Conservation (phyloP, 2,113 vertebrate species). For the Daubentonia madagascariensis region DNA sequence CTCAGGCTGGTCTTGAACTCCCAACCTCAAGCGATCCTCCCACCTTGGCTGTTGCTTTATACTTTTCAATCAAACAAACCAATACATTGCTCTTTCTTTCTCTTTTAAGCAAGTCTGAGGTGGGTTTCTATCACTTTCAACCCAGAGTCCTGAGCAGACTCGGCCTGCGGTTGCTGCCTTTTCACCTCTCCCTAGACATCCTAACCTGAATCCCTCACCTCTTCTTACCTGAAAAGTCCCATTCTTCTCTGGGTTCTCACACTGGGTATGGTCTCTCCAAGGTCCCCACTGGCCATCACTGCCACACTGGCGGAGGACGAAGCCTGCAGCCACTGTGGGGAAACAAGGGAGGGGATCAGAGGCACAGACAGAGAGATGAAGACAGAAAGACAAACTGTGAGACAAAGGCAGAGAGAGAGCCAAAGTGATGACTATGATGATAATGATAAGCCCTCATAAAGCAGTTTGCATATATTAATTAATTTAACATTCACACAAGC, state of each 20-base stretch:
- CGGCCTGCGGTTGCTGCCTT: background rate
- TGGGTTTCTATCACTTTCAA: background rate
- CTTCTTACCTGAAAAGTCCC: conserved; percentile 75
- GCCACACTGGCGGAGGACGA: conserved; percentile 84
- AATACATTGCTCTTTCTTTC: background rate
- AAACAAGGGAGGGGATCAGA: background rate
- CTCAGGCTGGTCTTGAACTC: background rate
- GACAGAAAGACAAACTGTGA: background rate
- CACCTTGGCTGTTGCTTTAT: background rate
- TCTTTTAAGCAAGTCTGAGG: background rate
- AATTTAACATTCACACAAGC: background rate
- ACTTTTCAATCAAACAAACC: background rate
- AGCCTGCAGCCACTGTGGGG: conserved; percentile 81
- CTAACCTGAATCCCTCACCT: background rate
- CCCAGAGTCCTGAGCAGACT: background rate
- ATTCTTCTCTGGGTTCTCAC: conserved; percentile 71
- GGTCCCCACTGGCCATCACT: conserved; percentile 86
- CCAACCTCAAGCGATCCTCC: background rate
- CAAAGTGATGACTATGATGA: background rate
- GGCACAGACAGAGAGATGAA: background rate
- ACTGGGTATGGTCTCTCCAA: conserved; percentile 88
- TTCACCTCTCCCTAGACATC: background rate
- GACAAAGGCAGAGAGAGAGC: background rate
- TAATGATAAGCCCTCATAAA: background rate
- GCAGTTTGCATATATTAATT: background rate